Base-by-base conservation (phyloP, 2,797 vertebrate species). In the Eptatretus atami region DNA sequence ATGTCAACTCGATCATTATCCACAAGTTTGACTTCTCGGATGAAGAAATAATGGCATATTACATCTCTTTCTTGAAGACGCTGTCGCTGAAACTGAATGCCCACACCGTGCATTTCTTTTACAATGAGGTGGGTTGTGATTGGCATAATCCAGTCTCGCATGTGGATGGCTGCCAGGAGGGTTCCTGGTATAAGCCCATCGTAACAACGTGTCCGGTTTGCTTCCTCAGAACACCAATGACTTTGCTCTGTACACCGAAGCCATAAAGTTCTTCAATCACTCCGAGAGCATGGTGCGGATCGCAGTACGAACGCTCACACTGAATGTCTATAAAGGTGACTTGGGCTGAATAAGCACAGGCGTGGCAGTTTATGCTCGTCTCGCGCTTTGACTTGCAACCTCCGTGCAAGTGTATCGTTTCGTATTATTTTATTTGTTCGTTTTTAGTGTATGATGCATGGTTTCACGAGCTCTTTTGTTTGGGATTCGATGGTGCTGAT, bases 211-310 rank as follows among this genome's bases (percentile, higher is more conserved):
- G n/a, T n/a, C 25, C n/a, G n/a, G 57, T 61, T 61, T 61, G 10
- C 25, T 61, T n/a, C 57, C 9, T 66, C 78, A 98, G 90, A 87
- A 98, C 75, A 95, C 84, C 71, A 98, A 98, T 69, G 92, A 98
- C 78, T 98, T 98, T 77, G 86, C 92, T 77, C 80, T 98, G 72
- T 98, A 98, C 78, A 98, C 92, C 66, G 90, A 98, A 79, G 92
- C 92, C 74, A 98, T 98, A 76, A 96, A 98, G 70, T 98, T 98
- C 79, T 98, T 98, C 79, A 98, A 98, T 78, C 92, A 98, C 71
- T 83, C 92, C 3, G 92, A 98, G 74, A 95, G 87, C 78, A 98
- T 98, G 92, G 90, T 98, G 73, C 81, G 92, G 74, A 94, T 98
- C 69, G 92, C 92, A 61, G 92, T 96, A 70, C 80, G 90, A 72